Evolutionary conservation across 2,113 vertebrate genomes (phyloP), one percentile per base, ranked within the genome.

Genomic region (Seriola rivoliana): DNA sequence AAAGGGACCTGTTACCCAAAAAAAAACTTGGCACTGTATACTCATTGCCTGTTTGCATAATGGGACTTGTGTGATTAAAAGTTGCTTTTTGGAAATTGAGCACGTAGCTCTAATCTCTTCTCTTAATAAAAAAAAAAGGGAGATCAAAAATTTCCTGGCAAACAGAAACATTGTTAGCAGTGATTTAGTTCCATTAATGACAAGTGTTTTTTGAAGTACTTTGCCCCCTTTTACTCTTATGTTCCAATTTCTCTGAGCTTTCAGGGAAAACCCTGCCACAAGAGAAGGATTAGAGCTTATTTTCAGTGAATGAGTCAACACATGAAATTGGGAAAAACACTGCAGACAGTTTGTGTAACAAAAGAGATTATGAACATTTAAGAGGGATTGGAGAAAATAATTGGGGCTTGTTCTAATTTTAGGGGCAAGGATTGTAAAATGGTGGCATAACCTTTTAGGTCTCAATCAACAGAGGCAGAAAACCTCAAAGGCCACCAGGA

Each of bases 351-450:
- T 93, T 93, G 75, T 88, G 85, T 89, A 92, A 93, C 91, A 92
- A 92, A 91, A 82, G 88, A 91, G 92, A 92, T 94, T 94, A 94
- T 88, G 74, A 91, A 92, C 88, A 91, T 93, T 95, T 92, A 93
- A 91, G 89, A 91, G 73, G 92, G 90, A 93, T 94, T 93, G 92
- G 67, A 17, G 44, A 25, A 87, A 94, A 92, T 91, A 92, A 92
- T 92, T 92, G 85, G 68, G 52, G 79, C 76, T 91, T 89, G 88
- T 88, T 92, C 78, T 90, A 85, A 93, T 87, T 89, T 88, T 72
- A 75, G 80, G 58, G 60, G 58, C 36, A 25, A 83, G 62, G 79
- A 80, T 66, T 86, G 70, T 71, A 79, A 88, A 88, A 85, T 46
- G 48, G 65, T 84, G 85, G 59, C 62, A 71, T 54, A 72, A 85